Evolutionary conservation across 2,113 vertebrate species (phyloP), one percentile per base, ranked within the genome.

Genomic region (Psilopsiagon aymara): DNA sequence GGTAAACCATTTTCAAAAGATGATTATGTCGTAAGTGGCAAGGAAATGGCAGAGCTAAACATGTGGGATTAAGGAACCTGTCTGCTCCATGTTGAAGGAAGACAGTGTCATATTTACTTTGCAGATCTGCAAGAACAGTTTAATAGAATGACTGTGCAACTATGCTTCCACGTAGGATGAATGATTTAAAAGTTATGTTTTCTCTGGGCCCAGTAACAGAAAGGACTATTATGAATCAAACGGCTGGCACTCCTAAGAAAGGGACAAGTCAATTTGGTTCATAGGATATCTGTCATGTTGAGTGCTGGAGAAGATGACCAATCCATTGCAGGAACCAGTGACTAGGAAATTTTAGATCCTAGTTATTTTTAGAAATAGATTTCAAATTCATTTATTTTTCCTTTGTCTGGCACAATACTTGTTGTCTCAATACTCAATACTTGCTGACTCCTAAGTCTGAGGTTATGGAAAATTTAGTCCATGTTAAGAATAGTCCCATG

Each of bases 401-500:
- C n/a, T 51, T 5, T 51, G 12, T 51, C 43, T 86, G 23, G 5
- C 51, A 33, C 57, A 63, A 53, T 67, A 70, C 20, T 76, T 31
- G 35, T 4, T 51, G 5, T 53, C 28, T 47, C 51, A 77, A 43
- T n/a, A 47, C 1, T 60, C 3, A 77, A 7, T 55, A 63, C 44
- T 11, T 12, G 27, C 78, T 89, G 81, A 90, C 47, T 93, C 93
- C 64, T 67, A 66, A 91, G 67, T 97, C 86, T 95, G 93, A 96
- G 81, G 83, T 90, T 68, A 92, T 44, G 92, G 73, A 94, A 91
- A 93, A 90, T 41, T 83, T 47, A 84, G 74, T 81, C 35, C 51
- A 57, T 67, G 59, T 95, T 94, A 92, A 95, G 91, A 90, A 96
- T 90, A 96, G 91, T 82, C 62, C 39, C 20, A 39, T 70, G 87